Evolutionary conservation across 1,140 invertebrate genomes (phyloP).

Genomic region (Hyles euphorbiae): DNA sequence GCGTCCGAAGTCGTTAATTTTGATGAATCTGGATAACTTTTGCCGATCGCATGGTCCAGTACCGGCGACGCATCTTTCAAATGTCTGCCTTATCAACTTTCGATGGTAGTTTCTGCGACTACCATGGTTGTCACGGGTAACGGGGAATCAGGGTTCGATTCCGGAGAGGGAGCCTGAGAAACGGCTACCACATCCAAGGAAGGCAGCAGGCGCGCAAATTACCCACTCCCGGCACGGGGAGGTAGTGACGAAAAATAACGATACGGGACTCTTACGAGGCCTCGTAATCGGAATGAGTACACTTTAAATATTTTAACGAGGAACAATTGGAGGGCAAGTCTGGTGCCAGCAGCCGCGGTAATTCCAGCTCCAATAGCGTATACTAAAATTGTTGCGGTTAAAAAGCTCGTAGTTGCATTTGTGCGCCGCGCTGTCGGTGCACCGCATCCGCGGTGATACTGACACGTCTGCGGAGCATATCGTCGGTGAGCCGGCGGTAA

Average conservation of each 20-base stretch:
- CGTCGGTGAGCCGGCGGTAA: slow-evolving; percentile 59
- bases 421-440: slow-evolving; percentile 79
- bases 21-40: slow-evolving; percentile 90
- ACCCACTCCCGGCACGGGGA: slow-evolving; percentile 89
- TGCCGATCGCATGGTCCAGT: slow-evolving; percentile 84
- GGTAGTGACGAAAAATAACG: too few species aligned
- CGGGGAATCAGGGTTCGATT: slow-evolving; percentile 82
- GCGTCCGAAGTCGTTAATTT: slow-evolving; percentile 74
- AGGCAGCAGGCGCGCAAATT: slow-evolving; percentile 93
- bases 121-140: slow-evolving; percentile 90
- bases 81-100: slow-evolving; percentile 93
- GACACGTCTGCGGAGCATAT: slow-evolving; percentile 68
- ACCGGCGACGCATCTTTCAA: slow-evolving; percentile 88
- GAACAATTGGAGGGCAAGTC: slow-evolving; percentile 94
- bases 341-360: slow-evolving; percentile 93
- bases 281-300: slow-evolving; percentile 92
- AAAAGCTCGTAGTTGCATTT: slow-evolving; percentile 85
- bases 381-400: slow-evolving; percentile 91
- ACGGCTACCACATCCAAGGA: slow-evolving; percentile 95
- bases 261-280: slow-evolving; percentile 86
- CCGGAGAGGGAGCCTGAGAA: slow-evolving; percentile 91
- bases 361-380: slow-evolving; percentile 94
- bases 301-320: slow-evolving; percentile 93
- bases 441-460: slow-evolving; percentile 75
- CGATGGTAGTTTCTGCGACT: slow-evolving; percentile 86